Evolutionary conservation across 2,888 invertebrate species (phyloP).

Genomic region (Pteria penguin): DNA sequence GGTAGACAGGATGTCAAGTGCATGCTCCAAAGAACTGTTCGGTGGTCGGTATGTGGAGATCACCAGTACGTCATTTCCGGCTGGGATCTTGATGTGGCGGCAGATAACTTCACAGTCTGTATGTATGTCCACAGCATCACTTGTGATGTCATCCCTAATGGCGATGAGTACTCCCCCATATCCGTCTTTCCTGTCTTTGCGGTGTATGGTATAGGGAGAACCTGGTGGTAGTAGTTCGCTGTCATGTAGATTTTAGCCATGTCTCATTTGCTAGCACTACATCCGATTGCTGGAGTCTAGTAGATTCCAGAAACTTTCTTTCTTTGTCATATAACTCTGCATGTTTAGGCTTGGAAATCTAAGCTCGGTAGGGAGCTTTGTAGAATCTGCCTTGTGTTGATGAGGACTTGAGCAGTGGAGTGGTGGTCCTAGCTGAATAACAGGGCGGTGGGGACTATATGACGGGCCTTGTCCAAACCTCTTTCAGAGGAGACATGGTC

Average conservation of each 20-base stretch:
- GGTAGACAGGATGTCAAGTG: not conserved
- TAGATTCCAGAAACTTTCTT: not conserved
- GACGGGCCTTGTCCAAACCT: too few species aligned
- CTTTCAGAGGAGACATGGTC: too few species aligned
- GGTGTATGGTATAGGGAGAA: too few species aligned
- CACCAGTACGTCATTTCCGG: too few species aligned
- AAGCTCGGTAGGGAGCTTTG: not conserved
- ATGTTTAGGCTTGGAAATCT: not conserved
- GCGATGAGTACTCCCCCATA: not conserved
- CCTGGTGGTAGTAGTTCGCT: not conserved
- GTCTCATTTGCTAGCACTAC: not conserved
- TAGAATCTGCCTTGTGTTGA: not conserved
- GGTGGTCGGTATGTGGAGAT: not conserved
- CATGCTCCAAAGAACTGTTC: not conserved
- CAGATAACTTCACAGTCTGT: too few species aligned
- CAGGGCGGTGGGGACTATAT: too few species aligned
- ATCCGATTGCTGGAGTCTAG: not conserved
- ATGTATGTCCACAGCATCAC: too few species aligned
- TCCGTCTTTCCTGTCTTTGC: not conserved
- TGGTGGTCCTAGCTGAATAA: too few species aligned
- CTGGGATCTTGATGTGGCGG: too few species aligned
- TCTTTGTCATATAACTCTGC: not conserved
- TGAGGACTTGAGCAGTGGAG: not conserved
- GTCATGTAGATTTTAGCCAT: not conserved
- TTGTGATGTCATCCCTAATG: too few species aligned